phyloP scores from a whole-genome alignment of 2,113 vertebrate species.

The Alaudala cheleensis region DNA sequence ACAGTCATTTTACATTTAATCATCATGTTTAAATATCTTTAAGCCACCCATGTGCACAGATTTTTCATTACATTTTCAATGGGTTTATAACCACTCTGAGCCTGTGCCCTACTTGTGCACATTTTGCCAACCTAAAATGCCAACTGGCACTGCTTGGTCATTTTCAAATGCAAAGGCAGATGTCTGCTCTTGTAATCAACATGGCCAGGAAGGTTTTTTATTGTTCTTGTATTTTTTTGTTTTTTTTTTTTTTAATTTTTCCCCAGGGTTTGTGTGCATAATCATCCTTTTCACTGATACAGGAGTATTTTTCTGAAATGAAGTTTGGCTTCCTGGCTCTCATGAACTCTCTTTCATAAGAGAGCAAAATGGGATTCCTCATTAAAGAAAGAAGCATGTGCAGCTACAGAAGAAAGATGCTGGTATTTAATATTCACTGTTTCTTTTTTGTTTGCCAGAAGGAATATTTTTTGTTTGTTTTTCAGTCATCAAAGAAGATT shows the following conservation, averaged over 20 bases:
- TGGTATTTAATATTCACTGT: background rate
- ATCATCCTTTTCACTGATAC: background rate
- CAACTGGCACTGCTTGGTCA: constrained; percentile 1
- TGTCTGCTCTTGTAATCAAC: constrained; percentile 11
- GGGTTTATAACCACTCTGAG: background rate
- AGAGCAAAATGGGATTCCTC: background rate
- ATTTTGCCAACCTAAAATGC: background rate
- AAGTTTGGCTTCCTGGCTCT: background rate
- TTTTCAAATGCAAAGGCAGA: constrained; percentile 20
- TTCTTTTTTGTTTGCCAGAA: background rate
- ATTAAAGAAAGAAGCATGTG: background rate
- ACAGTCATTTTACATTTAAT: background rate
- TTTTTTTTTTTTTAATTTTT: no score
- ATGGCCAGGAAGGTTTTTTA: background rate
- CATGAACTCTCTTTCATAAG: background rate
- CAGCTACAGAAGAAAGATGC: background rate
- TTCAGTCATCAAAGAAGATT: background rate
- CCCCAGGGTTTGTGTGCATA: accelerated
- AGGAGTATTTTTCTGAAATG: background rate
- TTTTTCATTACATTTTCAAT: constrained; percentile 21
- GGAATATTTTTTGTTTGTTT: background rate
- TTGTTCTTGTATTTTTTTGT: background rate
- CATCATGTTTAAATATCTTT: background rate
- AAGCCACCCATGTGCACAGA: background rate
- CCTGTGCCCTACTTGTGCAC: background rate